Conservation (phyloP, 2,113 vertebrate species). For the Rhombomys opimus region DNA sequence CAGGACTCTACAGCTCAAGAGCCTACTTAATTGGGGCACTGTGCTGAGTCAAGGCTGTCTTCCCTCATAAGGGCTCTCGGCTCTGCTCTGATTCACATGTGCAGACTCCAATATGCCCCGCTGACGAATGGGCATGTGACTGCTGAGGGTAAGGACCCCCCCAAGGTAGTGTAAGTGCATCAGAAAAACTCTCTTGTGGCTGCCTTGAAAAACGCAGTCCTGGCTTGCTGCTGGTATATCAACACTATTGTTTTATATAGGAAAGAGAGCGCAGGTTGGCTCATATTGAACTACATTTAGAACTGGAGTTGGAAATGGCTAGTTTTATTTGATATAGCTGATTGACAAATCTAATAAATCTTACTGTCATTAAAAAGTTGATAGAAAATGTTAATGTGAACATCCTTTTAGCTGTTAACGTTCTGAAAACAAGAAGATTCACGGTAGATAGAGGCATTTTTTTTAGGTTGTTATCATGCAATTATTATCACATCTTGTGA, state of each 20-base stretch:
- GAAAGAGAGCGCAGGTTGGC: neutral
- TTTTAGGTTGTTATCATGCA: neutral
- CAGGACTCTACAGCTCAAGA: neutral
- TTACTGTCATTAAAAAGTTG: neutral
- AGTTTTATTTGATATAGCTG: constrained; percentile 29
- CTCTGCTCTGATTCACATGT: constrained; percentile 62
- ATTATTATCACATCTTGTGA: neutral
- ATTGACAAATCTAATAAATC: neutral
- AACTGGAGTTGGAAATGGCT: neutral
- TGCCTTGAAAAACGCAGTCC: neutral
- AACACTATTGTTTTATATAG: neutral
- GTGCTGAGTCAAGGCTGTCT: constrained; percentile 43
- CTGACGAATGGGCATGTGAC: constrained; percentile 2
- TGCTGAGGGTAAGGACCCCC: neutral
- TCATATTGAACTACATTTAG: neutral
- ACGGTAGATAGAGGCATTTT: neutral
- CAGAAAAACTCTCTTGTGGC: constrained; percentile 32
- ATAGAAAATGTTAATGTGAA: neutral
- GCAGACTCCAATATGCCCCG: neutral
- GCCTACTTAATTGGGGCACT: constrained; percentile 15
- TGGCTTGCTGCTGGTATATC: neutral
- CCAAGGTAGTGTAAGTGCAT: neutral
- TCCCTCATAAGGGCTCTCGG: neutral
- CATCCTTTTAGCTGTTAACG: neutral
- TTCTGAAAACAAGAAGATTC: neutral